Conservation (phyloP, 2,888 invertebrate species). For the Euclidia mi region DNA sequence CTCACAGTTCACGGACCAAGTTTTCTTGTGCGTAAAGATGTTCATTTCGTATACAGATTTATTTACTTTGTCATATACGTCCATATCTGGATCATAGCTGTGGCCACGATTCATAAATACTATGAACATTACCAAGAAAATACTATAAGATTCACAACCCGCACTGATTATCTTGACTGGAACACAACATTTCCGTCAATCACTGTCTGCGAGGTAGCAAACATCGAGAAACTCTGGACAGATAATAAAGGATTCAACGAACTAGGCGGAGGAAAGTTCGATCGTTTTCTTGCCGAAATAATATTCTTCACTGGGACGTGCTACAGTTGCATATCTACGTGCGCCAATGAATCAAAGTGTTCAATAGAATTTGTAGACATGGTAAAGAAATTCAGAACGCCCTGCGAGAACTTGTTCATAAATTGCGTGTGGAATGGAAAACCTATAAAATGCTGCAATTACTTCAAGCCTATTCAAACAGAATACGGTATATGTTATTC, state of each 20-base stretch:
- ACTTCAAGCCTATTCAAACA: conserved; percentile 92
- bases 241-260: conserved; percentile 78
- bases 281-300: conserved; percentile 89
- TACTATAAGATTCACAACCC: conserved; percentile 86
- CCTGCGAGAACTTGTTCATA: conserved; percentile 90
- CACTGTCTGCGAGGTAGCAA: conserved; percentile 91
- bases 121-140: conserved; percentile 84
- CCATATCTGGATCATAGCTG: conserved; percentile 87
- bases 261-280: conserved; percentile 77
- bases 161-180: conserved; percentile 90
- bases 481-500: conserved; percentile 93
- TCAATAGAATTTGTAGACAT: conserved; percentile 80
- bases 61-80: conserved; percentile 89
- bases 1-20: conserved; percentile 90
- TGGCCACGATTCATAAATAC: conserved; percentile 82
- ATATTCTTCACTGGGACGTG: conserved; percentile 91
- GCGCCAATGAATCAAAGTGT: conserved; percentile 77
- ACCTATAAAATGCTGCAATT: conserved; percentile 92
- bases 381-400: conserved; percentile 77
- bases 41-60: conserved; percentile 87
- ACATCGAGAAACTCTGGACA: conserved; percentile 89
- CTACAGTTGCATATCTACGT: conserved; percentile 85
- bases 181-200: conserved; percentile 92
- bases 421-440: conserved; percentile 91
- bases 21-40: conserved; percentile 87